Evolutionary conservation across 2,797 vertebrate genomes (phyloP).

Genomic region (Arctocebus calabarensis): DNA sequence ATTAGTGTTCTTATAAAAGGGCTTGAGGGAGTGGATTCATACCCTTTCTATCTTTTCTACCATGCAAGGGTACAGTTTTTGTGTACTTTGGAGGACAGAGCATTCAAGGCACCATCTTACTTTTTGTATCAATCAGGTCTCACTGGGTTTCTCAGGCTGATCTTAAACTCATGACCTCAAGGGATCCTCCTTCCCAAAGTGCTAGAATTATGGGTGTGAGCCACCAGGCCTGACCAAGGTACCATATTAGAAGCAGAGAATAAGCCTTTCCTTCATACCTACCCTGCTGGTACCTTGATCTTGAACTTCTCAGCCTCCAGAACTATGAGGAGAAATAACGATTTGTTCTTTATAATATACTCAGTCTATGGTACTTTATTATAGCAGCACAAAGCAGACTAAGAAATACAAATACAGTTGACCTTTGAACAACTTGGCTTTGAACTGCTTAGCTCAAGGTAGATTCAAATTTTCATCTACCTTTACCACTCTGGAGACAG

Average conservation of each 20-base stretch:
- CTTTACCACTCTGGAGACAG: no score
- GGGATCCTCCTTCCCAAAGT: not conserved
- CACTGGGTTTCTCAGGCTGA: not conserved
- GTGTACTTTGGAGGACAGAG: not conserved
- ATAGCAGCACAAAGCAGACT: not conserved
- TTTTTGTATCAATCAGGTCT: not conserved
- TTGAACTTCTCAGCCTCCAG: not conserved
- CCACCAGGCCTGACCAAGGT: not conserved
- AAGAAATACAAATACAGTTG: not conserved
- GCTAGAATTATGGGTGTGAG: not conserved
- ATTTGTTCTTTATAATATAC: not conserved
- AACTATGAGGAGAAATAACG: not conserved
- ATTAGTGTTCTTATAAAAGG: not conserved
- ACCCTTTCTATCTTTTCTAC: not conserved
- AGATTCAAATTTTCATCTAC: no score
- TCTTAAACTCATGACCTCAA: not conserved
- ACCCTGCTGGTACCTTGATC: not conserved
- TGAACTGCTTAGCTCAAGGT: no score
- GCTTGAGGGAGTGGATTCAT: not conserved
- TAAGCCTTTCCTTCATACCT: not conserved
- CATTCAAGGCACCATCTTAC: not conserved
- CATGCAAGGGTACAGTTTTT: not conserved
- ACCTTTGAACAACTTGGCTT: no score
- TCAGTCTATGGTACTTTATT: not conserved
- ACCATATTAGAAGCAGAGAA: not conserved